Conservation (phyloP, 2,113 vertebrate species). For the Bettongia penicillata region DNA sequence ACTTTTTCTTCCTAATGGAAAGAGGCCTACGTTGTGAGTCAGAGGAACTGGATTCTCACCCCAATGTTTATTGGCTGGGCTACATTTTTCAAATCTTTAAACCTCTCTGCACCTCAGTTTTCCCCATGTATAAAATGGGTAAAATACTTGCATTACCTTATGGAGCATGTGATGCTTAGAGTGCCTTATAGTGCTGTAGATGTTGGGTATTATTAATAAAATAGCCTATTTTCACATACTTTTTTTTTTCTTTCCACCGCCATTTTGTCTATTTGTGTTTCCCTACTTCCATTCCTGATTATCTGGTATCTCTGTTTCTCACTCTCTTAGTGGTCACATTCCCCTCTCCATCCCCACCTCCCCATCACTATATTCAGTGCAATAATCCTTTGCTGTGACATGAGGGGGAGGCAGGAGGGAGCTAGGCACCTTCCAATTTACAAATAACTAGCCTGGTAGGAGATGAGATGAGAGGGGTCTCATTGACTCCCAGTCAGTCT, state of each 20-base stretch:
- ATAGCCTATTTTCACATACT: no score
- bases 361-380: background rate
- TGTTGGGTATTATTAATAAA: no score
- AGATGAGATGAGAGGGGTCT: background rate
- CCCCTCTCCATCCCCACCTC: background rate
- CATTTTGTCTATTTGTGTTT: background rate
- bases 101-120: background rate
- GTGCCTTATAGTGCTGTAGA: no score
- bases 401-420: background rate
- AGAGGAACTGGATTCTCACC: background rate
- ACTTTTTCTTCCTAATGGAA: background rate
- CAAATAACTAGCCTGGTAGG: background rate
- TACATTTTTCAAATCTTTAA: background rate
- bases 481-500: background rate
- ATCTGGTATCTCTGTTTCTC: background rate
- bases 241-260: background rate
- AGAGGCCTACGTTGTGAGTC: background rate
- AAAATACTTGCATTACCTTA: background rate
- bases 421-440: background rate
- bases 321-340: background rate
- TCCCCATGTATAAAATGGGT: background rate
- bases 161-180: background rate
- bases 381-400: background rate
- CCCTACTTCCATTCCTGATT: background rate
- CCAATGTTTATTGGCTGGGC: background rate